phyloP scores from a whole-genome alignment of 2,797 vertebrate species.

The Lacerta bilineata region DNA sequence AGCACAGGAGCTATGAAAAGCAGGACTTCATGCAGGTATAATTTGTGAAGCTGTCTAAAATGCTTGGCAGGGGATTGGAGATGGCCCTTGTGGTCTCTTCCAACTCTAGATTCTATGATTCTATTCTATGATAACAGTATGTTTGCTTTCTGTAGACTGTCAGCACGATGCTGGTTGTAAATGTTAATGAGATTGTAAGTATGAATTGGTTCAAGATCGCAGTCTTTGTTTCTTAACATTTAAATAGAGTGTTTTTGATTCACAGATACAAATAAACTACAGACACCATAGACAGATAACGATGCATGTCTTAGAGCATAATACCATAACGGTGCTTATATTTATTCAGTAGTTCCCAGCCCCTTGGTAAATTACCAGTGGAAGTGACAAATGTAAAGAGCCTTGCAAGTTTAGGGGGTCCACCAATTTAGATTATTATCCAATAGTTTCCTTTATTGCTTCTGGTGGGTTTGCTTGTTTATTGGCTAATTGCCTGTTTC shows the following conservation, averaged over 20 bases:
- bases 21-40: constrained; percentile 92
- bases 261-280: neutral
- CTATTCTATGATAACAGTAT: neutral
- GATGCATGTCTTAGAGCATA: neutral
- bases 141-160: neutral
- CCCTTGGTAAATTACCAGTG: too few species aligned
- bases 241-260: neutral
- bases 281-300: neutral
- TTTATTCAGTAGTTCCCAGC: too few species aligned
- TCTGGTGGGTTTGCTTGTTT: neutral
- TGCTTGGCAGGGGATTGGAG: too few species aligned
- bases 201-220: neutral
- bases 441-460: neutral
- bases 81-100: too few species aligned
- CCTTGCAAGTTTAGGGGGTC: too few species aligned
- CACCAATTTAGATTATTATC: too few species aligned
- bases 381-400: too few species aligned
- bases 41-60: neutral
- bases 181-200: neutral
- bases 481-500: neutral
- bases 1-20: constrained; percentile 80
- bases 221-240: neutral
- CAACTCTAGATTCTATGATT: too few species aligned
- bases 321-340: neutral
- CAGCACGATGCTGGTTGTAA: neutral